Percentiles rank a stretch among this genome's conserved stretches.
Evolutionary conservation across 2,113 vertebrate genomes (phyloP).

Genomic region (Dermatemys mawii): DNA sequence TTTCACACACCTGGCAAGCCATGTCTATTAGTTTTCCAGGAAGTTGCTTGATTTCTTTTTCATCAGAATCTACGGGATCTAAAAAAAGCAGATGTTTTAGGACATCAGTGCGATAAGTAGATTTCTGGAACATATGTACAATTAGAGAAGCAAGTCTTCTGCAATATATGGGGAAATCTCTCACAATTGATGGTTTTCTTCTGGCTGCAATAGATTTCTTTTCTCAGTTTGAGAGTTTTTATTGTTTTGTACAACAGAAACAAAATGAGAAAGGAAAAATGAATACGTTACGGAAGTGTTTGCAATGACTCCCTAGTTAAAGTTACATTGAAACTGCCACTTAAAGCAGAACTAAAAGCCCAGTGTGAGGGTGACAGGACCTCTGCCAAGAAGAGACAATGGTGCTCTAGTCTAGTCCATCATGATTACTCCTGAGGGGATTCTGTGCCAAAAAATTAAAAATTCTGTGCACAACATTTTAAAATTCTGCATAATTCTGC

Average conservation of each 20-base stretch:
- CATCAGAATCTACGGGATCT: neutral
- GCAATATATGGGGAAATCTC: neutral
- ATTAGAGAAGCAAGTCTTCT: neutral
- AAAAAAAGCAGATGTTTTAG: neutral
- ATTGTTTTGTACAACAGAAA: neutral
- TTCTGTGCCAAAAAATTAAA: too few relatives aligned
- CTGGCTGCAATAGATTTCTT: neutral
- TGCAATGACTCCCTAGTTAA: neutral
- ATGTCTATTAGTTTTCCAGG: slow-evolving; percentile 40
- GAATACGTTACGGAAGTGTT: neutral
- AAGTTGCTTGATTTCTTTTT: neutral
- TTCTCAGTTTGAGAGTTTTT: neutral
- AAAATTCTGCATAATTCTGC: too few relatives aligned
- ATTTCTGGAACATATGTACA: neutral
- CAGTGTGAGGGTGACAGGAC: neutral
- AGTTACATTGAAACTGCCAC: neutral
- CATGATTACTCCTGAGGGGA: neutral
- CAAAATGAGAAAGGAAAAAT: neutral
- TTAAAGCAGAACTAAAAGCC: neutral
- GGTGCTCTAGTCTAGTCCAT: neutral
- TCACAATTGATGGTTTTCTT: neutral
- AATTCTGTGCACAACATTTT: too few relatives aligned
- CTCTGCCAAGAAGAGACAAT: neutral
- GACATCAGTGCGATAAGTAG: neutral
- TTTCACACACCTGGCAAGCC: slow-evolving; percentile 57